These are phyloP conservation scores for Gallinago undulata DNA, from an alignment of 2,113 vertebrate genomes.

Conservation along the genomic window DNA sequence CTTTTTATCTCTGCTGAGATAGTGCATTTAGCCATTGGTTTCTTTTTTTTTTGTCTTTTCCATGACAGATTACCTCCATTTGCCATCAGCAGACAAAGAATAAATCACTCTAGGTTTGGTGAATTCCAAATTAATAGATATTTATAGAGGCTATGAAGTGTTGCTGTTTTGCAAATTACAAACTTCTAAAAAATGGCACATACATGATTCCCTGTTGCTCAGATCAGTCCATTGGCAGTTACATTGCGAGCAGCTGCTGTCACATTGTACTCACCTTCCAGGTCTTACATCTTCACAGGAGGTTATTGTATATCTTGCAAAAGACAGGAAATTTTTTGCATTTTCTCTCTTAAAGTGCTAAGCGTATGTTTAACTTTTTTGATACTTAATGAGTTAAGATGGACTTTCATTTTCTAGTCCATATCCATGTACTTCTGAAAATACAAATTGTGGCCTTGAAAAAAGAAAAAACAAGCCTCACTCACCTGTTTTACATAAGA, in stretches of 20 bases:
- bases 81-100: not conserved
- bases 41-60: not conserved
- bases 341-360: not conserved
- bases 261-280: not conserved
- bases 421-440: not conserved
- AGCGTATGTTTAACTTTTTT: not conserved
- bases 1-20: not conserved
- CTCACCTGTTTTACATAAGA: not conserved
- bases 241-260: not conserved
- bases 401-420: not conserved
- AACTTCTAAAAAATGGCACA: not conserved
- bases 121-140: not conserved
- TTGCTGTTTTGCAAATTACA: not conserved
- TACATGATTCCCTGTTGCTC: not conserved
- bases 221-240: not conserved
- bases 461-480: not conserved
- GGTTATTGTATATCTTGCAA: not conserved
- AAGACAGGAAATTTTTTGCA: not conserved
- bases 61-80: accelerated
- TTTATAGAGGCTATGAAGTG: not conserved
- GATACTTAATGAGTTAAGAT: not conserved
- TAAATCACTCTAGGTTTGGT: not conserved
- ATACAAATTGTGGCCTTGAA: not conserved
- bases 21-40: not conserved
- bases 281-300: not conserved